Conservation (phyloP, 1,140 invertebrate genomes). For the Aphelinus certus region DNA sequence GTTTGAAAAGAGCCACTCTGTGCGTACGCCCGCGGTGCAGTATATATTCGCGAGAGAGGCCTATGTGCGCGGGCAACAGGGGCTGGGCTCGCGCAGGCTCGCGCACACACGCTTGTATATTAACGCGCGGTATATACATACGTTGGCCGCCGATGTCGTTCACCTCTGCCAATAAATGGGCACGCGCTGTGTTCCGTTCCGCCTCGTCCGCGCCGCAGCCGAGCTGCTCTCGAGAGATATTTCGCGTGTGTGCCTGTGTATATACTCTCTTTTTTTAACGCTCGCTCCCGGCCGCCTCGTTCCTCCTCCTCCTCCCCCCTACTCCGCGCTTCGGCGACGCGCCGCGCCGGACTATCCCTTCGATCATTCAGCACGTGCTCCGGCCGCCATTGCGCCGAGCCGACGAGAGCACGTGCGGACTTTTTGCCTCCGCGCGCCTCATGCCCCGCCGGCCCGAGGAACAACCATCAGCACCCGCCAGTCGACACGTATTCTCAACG, state of each 20-base stretch:
- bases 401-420: neutral
- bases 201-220: neutral
- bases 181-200: conserved; percentile 15
- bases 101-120: neutral
- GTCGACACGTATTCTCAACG: too few species aligned
- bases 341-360: conserved; percentile 1
- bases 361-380: conserved; percentile 32
- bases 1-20: neutral
- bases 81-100: neutral
- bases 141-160: conserved; percentile 45
- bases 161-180: conserved; percentile 50
- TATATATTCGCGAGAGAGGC: too few species aligned
- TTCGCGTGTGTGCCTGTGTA: neutral
- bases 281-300: neutral
- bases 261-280: neutral
- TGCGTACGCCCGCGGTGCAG: too few species aligned
- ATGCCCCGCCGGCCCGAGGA: too few species aligned
- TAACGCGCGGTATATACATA: neutral
- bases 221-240: neutral
- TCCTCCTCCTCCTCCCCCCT: conserved; percentile 9
- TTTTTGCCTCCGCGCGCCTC: too few species aligned
- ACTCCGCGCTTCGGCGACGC: conserved; percentile 11
- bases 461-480: too few species aligned
- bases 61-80: too few species aligned
- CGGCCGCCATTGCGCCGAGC: neutral